Conservation (phyloP, 1,140 invertebrate species). For the Akabosia matsudoensis region DNA sequence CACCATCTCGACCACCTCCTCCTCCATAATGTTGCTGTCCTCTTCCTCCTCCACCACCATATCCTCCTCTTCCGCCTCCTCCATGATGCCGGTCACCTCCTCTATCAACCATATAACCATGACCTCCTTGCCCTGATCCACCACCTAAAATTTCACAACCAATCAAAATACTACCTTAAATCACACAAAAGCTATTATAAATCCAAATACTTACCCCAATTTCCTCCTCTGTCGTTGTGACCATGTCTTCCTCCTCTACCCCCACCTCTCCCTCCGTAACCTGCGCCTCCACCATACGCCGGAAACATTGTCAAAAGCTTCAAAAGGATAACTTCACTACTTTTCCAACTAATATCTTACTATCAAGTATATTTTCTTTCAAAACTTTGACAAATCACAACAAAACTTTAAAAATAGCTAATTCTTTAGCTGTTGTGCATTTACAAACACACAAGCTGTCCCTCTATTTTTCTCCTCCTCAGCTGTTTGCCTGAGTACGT, state of each 20-base stretch:
- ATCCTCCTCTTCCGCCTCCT: neutral
- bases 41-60: neutral
- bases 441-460: too few species aligned
- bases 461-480: too few species aligned
- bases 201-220: slow-evolving; percentile 1
- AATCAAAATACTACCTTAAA: neutral
- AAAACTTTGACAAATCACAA: neutral
- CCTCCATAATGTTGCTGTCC: neutral
- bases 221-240: neutral
- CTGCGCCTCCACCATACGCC: slow-evolving; percentile 7
- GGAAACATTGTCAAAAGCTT: too few species aligned
- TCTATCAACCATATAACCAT: slow-evolving; percentile 7
- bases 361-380: neutral
- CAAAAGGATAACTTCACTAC: neutral
- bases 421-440: too few species aligned
- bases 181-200: neutral
- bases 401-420: too few species aligned
- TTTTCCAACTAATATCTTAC: neutral
- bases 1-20: neutral
- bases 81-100: neutral
- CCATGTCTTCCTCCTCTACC: slow-evolving; percentile 2
- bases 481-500: too few species aligned
- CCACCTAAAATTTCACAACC: neutral
- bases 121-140: neutral
- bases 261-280: neutral